phyloP scores from a whole-genome alignment of 2,797 vertebrate species.

The Sebastes steindachneri region DNA sequence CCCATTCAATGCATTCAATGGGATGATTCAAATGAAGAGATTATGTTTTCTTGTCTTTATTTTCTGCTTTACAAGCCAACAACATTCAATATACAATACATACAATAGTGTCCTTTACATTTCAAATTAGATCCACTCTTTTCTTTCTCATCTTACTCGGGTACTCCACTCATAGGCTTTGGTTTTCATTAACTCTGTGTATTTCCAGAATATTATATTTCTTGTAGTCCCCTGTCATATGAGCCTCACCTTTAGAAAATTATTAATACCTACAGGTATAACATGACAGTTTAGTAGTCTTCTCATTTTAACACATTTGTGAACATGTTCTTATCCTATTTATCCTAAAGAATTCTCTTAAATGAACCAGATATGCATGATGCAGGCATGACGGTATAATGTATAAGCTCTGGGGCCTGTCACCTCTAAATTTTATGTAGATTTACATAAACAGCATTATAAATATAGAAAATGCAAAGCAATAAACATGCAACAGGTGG shows the following conservation, averaged over 20 bases:
- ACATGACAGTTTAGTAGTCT: neutral
- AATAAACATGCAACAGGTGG: conserved; percentile 66
- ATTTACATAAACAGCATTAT: conserved; percentile 12
- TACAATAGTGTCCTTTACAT: neutral
- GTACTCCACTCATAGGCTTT: neutral
- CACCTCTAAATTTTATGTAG: neutral
- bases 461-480: conserved; percentile 61
- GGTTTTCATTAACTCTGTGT: conserved; percentile 45
- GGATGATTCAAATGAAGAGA: neutral
- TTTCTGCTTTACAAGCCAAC: neutral
- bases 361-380: conserved; percentile 6
- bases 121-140: neutral
- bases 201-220: conserved; percentile 53
- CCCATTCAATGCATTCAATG: neutral
- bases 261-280: conserved; percentile 30
- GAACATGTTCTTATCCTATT: neutral
- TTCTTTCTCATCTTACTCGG: neutral
- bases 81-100: neutral
- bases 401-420: neutral
- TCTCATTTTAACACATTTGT: neutral
- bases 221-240: conserved; percentile 37
- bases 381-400: neutral
- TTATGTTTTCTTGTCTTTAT: conserved; percentile 9
- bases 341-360: conserved; percentile 23
- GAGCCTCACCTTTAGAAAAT: conserved; percentile 29